Evolutionary conservation across 2,888 invertebrate genomes (phyloP).

Genomic region (Sphinx pinastri): DNA sequence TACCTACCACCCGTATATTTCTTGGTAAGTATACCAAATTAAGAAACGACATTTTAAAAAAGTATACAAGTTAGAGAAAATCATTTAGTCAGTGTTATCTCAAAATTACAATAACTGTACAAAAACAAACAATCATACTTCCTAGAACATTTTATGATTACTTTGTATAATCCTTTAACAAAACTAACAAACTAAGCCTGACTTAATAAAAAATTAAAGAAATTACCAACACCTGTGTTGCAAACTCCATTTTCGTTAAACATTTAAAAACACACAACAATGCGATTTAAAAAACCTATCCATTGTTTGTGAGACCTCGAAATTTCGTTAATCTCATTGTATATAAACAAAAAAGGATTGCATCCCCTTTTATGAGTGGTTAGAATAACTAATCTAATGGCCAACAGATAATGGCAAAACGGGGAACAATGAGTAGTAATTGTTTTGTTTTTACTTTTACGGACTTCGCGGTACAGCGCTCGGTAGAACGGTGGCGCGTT

Average conservation of each 20-base stretch:
- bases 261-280: neutral
- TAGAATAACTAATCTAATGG: conserved; percentile 39
- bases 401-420: conserved; percentile 54
- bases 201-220: neutral
- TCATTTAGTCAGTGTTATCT: neutral
- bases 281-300: conserved; percentile 28
- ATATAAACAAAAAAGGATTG: conserved; percentile 37
- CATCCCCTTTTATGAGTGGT: conserved; percentile 20
- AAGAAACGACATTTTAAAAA: too few species aligned
- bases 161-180: neutral
- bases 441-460: conserved; percentile 52
- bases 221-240: neutral
- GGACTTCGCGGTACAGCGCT: conserved; percentile 34
- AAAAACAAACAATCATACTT: neutral
- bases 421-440: conserved; percentile 58
- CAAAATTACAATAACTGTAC: conserved; percentile 2
- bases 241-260: neutral
- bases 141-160: conserved; percentile 1
- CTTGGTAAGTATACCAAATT: too few species aligned
- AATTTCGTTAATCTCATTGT: conserved; percentile 33
- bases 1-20: too few species aligned
- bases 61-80: neutral
- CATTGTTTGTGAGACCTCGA: conserved; percentile 28
- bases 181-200: too few species aligned
- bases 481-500: conserved; percentile 25